Conservation (phyloP, 2,797 vertebrate species). For the Macrochelys suwanniensis region DNA sequence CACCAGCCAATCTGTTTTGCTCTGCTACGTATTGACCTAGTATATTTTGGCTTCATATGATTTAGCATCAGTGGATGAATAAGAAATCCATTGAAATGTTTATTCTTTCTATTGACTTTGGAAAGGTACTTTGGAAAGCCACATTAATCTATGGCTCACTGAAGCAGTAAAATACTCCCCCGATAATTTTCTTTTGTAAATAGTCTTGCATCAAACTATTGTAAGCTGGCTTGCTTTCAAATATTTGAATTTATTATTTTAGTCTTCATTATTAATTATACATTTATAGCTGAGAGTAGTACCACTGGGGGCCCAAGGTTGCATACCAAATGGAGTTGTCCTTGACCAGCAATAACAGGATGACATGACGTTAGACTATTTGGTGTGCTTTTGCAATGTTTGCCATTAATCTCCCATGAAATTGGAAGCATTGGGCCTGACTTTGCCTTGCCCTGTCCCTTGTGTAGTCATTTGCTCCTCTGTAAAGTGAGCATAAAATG, state of each 20-base stretch:
- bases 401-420: neutral
- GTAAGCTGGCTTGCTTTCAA: conserved; percentile 44
- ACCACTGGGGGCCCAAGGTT: neutral
- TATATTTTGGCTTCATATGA: neutral
- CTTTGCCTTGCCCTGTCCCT: accelerated
- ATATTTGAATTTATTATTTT: conserved; percentile 36
- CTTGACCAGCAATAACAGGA: neutral
- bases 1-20: neutral
- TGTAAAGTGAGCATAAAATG: neutral
- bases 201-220: conserved; percentile 50
- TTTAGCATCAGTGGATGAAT: neutral
- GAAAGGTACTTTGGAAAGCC: conserved; percentile 44
- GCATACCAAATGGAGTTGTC: neutral
- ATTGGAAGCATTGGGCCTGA: neutral
- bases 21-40: neutral
- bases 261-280: conserved; percentile 59
- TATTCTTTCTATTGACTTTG: conserved; percentile 50
- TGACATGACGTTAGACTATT: conserved; percentile 9
- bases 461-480: accelerated
- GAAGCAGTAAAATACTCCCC: conserved; percentile 70
- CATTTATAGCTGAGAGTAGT: conserved; percentile 43
- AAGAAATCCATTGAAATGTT: conserved; percentile 35
- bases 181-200: conserved; percentile 50
- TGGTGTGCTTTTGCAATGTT: conserved; percentile 5
- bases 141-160: conserved; percentile 68